phyloP scores from a whole-genome alignment of 92 coral and sea anemone species.

The Phenganax subtilis region DNA sequence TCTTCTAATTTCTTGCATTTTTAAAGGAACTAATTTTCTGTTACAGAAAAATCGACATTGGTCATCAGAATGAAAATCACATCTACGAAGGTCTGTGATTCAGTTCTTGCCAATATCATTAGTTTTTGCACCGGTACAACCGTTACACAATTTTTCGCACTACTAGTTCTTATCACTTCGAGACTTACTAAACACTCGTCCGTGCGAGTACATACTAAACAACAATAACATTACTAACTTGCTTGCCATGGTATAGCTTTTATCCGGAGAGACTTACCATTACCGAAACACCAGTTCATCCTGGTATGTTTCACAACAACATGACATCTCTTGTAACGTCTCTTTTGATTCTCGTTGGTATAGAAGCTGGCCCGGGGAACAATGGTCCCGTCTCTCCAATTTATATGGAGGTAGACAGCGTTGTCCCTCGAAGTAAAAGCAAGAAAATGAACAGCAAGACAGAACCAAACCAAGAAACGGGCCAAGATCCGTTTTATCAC shows the following conservation, averaged over 20 bases:
- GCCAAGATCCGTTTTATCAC: background rate
- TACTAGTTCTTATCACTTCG: no score
- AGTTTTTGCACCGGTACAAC: no score
- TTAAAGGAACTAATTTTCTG: background rate
- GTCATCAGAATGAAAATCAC: background rate
- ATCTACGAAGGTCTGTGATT: background rate
- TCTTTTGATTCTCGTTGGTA: background rate
- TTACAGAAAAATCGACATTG: background rate
- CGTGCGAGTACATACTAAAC: no score
- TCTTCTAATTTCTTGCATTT: no score
- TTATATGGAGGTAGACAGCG: background rate
- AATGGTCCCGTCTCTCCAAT: constrained; percentile 8
- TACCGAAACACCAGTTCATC: no score
- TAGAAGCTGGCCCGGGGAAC: background rate
- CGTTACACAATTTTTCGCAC: no score
- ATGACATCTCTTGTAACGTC: background rate
- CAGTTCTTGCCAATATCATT: no score
- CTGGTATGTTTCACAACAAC: background rate
- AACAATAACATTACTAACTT: no score
- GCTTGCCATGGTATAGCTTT: background rate
- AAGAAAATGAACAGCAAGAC: background rate
- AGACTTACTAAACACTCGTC: no score
- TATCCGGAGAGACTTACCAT: no score
- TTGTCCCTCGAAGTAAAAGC: background rate
- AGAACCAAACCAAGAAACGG: background rate